These are phyloP conservation scores for Bathynomus jamesi DNA, from an alignment of 1,140 invertebrate species.

Conservation along the genomic window DNA sequence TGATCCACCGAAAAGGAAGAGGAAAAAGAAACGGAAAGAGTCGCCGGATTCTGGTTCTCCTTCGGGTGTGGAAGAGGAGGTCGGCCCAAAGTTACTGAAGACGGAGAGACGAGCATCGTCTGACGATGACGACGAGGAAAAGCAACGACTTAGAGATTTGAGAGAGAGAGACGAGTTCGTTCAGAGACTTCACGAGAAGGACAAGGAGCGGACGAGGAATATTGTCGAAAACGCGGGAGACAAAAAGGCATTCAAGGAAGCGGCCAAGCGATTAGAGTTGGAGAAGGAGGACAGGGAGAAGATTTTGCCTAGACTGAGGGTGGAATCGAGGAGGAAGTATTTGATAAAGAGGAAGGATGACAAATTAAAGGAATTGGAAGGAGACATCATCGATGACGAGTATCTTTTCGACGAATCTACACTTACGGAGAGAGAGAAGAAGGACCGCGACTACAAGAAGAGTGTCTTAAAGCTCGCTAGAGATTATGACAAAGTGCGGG, in stretches of 20 bases:
- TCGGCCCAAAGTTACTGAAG: conserved; percentile 31
- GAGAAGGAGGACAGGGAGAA: conserved; percentile 76
- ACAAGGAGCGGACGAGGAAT: conserved; percentile 81
- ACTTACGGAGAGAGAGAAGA: conserved; percentile 75
- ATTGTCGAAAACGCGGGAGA: conserved; percentile 59
- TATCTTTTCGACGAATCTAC: conserved; percentile 80
- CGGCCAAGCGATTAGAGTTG: conserved; percentile 80
- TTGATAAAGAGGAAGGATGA: conserved; percentile 91
- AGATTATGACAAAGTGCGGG: conserved; percentile 88
- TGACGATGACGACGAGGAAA: conserved; percentile 51
- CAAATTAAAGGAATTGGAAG: conserved; percentile 91
- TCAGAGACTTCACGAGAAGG: conserved; percentile 73
- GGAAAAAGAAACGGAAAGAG: conserved; percentile 13
- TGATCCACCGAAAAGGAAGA: not conserved
- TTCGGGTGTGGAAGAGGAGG: conserved; percentile 12
- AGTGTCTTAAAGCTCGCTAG: conserved; percentile 82
- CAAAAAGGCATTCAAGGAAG: conserved; percentile 77
- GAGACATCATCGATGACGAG: conserved; percentile 92
- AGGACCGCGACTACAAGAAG: conserved; percentile 82
- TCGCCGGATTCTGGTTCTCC: conserved; percentile 16
- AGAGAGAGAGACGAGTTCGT: conserved; percentile 92
- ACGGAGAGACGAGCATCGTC: conserved; percentile 16
- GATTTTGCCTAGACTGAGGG: conserved; percentile 74
- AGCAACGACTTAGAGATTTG: conserved; percentile 66
- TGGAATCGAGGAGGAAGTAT: conserved; percentile 88